phyloP scores from a whole-genome alignment of 2,888 invertebrate species.

The Ganaspis brasiliensis region DNA sequence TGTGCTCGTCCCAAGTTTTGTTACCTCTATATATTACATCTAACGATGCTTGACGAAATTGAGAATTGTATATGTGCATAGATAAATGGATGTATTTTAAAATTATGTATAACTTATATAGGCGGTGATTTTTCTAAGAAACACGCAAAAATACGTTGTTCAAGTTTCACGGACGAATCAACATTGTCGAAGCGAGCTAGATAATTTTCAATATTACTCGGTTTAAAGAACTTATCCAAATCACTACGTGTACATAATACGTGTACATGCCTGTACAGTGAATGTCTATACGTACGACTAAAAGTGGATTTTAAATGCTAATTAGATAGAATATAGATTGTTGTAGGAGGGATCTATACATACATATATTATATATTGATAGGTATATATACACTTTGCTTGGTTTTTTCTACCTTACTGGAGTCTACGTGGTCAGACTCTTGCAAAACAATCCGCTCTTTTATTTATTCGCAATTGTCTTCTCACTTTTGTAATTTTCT shows the following conservation, averaged over 20 bases:
- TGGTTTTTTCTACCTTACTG: conserved; percentile 71
- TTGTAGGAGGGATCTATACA: conserved; percentile 72
- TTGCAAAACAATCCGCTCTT: conserved; percentile 67
- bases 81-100: conserved; percentile 75
- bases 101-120: conserved; percentile 70
- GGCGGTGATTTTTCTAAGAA: conserved; percentile 60
- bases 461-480: conserved; percentile 31
- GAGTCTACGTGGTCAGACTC: conserved; percentile 71
- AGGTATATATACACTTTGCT: conserved; percentile 68
- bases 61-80: conserved; percentile 73
- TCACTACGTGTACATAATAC: conserved; percentile 71
- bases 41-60: conserved; percentile 70
- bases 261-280: conserved; percentile 74
- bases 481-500: conserved; percentile 33
- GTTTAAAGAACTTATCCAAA: conserved; percentile 53
- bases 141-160: conserved; percentile 68
- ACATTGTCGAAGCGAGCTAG: conserved; percentile 51
- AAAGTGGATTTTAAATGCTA: conserved; percentile 65
- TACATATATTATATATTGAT: conserved; percentile 57
- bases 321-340: conserved; percentile 71
- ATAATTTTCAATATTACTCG: conserved; percentile 52
- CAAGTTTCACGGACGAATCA: conserved; percentile 72
- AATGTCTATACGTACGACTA: conserved; percentile 55
- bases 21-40: conserved; percentile 72
- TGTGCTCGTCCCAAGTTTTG: conserved; percentile 61